A percentile compares a stretch with the other conserved stretches of the same genome.
Conservation (phyloP, 2,888 invertebrate genomes). For the Timema podura region DNA sequence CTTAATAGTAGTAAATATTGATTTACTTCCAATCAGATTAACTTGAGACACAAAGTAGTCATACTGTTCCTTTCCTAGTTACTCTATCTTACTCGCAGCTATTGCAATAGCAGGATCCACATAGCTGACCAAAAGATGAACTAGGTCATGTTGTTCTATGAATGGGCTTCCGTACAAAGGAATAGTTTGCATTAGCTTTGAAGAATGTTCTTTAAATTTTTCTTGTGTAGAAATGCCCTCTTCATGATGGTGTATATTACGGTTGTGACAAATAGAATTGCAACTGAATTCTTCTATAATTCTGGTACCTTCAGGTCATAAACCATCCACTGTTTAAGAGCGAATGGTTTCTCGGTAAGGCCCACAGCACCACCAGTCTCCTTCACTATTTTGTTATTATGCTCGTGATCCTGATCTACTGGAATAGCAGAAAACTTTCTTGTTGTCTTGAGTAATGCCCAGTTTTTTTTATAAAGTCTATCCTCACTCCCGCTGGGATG, state of each 20-base stretch:
- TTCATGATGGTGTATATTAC: background rate
- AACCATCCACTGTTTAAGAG: background rate
- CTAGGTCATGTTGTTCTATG: background rate
- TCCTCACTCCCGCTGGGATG: background rate
- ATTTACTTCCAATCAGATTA: background rate
- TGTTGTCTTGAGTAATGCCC: slow-evolving; percentile 3
- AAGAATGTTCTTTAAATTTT: slow-evolving; percentile 4
- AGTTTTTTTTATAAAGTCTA: background rate
- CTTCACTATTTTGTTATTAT: slow-evolving; percentile 3
- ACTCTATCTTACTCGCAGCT: background rate
- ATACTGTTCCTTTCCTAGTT: background rate
- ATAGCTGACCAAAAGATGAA: background rate
- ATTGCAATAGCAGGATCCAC: too few species aligned
- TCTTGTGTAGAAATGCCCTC: background rate
- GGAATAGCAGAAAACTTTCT: slow-evolving; percentile 8
- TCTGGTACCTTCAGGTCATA: background rate
- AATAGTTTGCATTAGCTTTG: slow-evolving; percentile 1
- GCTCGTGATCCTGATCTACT: background rate
- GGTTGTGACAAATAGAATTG: background rate
- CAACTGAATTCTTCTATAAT: background rate
- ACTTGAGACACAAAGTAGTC: background rate
- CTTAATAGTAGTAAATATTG: background rate
- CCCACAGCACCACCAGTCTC: background rate
- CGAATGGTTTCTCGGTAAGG: background rate
- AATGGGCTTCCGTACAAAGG: background rate